A percentile compares a stretch with the other conserved stretches of the same genome.
Evolutionary conservation across 2,113 vertebrate species (phyloP).

Genomic region (Ceyx cyanopectus): DNA sequence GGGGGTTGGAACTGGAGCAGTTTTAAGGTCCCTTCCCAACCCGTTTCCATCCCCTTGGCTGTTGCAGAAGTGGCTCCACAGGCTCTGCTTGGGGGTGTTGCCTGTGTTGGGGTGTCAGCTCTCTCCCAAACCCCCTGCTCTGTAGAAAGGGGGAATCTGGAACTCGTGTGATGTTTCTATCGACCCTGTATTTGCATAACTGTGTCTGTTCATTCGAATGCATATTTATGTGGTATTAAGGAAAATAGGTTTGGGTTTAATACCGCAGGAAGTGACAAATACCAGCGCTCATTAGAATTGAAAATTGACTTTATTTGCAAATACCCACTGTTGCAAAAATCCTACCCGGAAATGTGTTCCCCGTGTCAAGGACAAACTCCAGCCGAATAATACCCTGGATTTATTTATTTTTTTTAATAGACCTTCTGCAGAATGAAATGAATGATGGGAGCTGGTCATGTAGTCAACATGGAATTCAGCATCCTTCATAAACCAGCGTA

Average conservation of each 20-base stretch:
- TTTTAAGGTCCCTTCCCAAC: too few species aligned
- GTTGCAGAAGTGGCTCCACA: not conserved
- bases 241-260: slow-evolving; percentile 46
- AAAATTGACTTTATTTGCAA: slow-evolving; percentile 47
- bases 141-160: not conserved
- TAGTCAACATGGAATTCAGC: not conserved
- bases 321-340: not conserved
- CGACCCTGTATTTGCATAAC: slow-evolving; percentile 59
- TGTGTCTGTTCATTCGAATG: slow-evolving; percentile 22
- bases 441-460: not conserved
- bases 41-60: fast-evolving
- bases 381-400: not conserved
- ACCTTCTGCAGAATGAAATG: not conserved
- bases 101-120: not conserved
- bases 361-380: not conserved
- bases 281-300: slow-evolving; percentile 9
- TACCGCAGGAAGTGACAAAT: slow-evolving; percentile 50
- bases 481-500: not conserved
- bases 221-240: slow-evolving; percentile 55
- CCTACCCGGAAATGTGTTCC: not conserved
- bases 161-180: not conserved
- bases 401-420: not conserved
- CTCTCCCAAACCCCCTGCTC: not conserved
- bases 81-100: not conserved
- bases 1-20: too few species aligned